These are phyloP conservation scores for Scrobipalpa atriplicella DNA, from an alignment of 2,888 invertebrate genomes.

Conservation along the genomic window DNA sequence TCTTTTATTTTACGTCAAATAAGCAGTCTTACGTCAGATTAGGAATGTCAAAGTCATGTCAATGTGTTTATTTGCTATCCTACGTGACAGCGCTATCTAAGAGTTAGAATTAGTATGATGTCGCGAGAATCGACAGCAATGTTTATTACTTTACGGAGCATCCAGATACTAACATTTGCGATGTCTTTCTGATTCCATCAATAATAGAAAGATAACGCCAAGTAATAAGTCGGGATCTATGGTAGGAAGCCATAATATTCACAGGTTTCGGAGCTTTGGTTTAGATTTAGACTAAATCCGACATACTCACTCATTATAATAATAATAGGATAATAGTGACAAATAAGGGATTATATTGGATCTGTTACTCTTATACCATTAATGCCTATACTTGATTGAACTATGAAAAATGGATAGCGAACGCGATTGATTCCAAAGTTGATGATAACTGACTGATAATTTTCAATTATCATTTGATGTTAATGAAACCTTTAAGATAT, in stretches of 20 bases:
- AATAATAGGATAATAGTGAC: not conserved
- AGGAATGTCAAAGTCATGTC: no score
- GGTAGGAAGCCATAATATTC: not conserved
- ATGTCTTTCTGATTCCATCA: not conserved
- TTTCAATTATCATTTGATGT: slow-evolving; percentile 22
- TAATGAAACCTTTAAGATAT: slow-evolving; percentile 36
- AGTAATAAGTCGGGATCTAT: not conserved
- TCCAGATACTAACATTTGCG: not conserved
- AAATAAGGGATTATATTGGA: slow-evolving; percentile 7
- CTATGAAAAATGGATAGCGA: not conserved
- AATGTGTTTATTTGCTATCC: no score
- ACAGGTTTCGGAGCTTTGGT: not conserved
- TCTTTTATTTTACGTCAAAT: no score
- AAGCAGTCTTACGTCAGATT: no score
- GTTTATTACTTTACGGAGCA: no score
- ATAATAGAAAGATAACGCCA: not conserved
- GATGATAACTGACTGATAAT: slow-evolving; percentile 23
- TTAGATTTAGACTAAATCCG: slow-evolving; percentile 1
- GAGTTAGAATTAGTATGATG: no score
- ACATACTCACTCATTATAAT: not conserved
- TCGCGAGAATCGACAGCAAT: no score
- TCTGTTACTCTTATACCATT: slow-evolving; percentile 3
- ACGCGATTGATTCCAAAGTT: slow-evolving; percentile 20
- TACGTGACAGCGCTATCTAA: no score
- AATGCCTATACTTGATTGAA: slow-evolving; percentile 9